These are phyloP conservation scores for Thaumetopoea pityocampa DNA, from an alignment of 1,140 invertebrate species.

Conservation along the genomic window DNA sequence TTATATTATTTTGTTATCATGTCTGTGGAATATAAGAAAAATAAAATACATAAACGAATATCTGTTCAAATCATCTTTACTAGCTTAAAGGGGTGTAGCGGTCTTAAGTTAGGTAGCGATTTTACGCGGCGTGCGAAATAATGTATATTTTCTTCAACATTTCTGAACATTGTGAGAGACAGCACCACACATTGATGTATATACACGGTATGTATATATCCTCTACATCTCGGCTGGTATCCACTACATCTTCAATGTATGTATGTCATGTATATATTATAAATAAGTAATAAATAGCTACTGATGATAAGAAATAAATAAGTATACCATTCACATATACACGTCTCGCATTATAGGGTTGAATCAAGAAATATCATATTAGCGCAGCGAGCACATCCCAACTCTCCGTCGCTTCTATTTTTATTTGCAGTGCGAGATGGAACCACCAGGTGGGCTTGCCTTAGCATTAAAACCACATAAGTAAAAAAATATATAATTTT, in stretches of 20 bases:
- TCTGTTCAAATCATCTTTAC: slow-evolving; percentile 29
- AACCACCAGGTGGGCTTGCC: slow-evolving; percentile 35
- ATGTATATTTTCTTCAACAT: background rate
- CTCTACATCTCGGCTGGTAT: too few relatives aligned
- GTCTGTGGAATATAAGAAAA: slow-evolving; percentile 15
- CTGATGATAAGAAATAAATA: too few relatives aligned
- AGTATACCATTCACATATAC: too few relatives aligned
- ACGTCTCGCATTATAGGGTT: too few relatives aligned
- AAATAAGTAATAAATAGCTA: too few relatives aligned
- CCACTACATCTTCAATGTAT: too few relatives aligned
- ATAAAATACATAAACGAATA: slow-evolving; percentile 23
- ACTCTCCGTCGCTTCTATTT: slow-evolving; percentile 49
- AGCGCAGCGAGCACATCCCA: slow-evolving; percentile 41
- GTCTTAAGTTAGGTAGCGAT: background rate
- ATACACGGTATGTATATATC: too few relatives aligned
- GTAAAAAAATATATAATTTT: too few relatives aligned
- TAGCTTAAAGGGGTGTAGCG: slow-evolving; percentile 20
- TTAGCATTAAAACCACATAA: slow-evolving; percentile 20
- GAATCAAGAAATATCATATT: slow-evolving; percentile 64
- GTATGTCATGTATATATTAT: too few relatives aligned
- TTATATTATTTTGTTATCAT: too few relatives aligned
- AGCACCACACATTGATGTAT: too few relatives aligned
- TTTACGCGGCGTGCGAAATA: background rate
- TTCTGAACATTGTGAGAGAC: too few relatives aligned
- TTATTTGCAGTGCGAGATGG: slow-evolving; percentile 52